phyloP scores from a whole-genome alignment of 2,888 invertebrate genomes.

The Priocnemis perturbator region DNA sequence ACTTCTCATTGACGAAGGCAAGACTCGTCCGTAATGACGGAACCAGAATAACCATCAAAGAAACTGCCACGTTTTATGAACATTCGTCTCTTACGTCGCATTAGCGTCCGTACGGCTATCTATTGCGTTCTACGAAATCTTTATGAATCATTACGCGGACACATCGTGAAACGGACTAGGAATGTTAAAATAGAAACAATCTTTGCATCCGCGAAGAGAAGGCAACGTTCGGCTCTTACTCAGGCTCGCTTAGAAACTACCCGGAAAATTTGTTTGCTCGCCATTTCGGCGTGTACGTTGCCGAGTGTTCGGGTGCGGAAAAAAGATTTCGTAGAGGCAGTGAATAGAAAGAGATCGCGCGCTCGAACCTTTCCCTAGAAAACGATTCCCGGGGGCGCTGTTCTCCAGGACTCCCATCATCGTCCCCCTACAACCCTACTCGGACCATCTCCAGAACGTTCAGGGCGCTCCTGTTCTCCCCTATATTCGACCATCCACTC shows the following conservation, averaged over 20 bases:
- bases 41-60: not conserved
- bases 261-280: too few species aligned
- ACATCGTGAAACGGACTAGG: too few species aligned
- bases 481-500: slow-evolving; percentile 22
- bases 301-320: not conserved
- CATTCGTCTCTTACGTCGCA: slow-evolving; percentile 1
- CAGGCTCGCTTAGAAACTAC: too few species aligned
- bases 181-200: too few species aligned
- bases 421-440: slow-evolving; percentile 43
- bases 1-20: too few species aligned
- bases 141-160: too few species aligned
- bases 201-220: too few species aligned
- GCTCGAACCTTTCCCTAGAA: slow-evolving; percentile 45
- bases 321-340: not conserved
- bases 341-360: slow-evolving; percentile 15
- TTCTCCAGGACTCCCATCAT: slow-evolving; percentile 64
- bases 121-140: too few species aligned
- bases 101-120: too few species aligned
- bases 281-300: too few species aligned
- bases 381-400: slow-evolving; percentile 65
- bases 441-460: slow-evolving; percentile 20
- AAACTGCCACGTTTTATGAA: not conserved
- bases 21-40: too few species aligned
- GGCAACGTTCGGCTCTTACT: too few species aligned
- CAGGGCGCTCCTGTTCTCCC: slow-evolving; percentile 5